Percentiles rank a stretch among this genome's conserved stretches.
phyloP scores from a whole-genome alignment of 2,113 vertebrate genomes.

The Etia nguti region DNA sequence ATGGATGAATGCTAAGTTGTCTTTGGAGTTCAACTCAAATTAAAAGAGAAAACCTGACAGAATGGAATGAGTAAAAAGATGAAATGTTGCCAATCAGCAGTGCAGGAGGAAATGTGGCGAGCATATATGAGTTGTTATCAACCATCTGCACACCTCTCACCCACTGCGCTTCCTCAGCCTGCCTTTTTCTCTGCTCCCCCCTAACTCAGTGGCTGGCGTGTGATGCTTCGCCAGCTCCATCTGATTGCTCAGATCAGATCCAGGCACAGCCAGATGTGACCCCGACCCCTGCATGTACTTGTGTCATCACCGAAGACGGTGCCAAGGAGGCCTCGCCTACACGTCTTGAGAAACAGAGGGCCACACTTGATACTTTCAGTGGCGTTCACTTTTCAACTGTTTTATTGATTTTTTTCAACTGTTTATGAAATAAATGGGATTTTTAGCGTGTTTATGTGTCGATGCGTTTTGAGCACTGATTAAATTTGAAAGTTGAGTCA shows the following conservation, averaged over 20 bases:
- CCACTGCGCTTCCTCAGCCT: not conserved
- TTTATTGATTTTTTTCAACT: not conserved
- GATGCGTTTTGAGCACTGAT: not conserved
- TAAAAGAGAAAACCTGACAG: not conserved
- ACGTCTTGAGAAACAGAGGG: not conserved
- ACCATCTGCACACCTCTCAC: conserved; percentile 47
- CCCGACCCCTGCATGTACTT: conserved; percentile 11
- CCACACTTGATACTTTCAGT: not conserved
- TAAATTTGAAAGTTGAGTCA: not conserved
- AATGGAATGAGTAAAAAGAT: not conserved
- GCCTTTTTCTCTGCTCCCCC: not conserved
- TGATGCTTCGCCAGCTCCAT: conserved; percentile 59
- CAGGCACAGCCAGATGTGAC: conserved; percentile 56
- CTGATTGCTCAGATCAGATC: conserved; percentile 50
- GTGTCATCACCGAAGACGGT: conserved; percentile 19
- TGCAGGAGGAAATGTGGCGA: conserved; percentile 11
- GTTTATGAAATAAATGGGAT: not conserved
- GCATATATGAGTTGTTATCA: conserved; percentile 30
- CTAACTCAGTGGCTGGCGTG: conserved; percentile 5
- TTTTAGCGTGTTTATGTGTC: not conserved
- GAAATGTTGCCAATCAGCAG: not conserved
- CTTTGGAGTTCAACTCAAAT: not conserved
- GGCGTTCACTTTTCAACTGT: not conserved
- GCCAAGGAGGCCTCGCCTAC: not conserved
- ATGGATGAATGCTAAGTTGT: not conserved